Percentiles rank a stretch among this genome's conserved stretches.
phyloP scores from a whole-genome alignment of 2,797 vertebrate genomes.

The Rhabdophis nuchalis region DNA sequence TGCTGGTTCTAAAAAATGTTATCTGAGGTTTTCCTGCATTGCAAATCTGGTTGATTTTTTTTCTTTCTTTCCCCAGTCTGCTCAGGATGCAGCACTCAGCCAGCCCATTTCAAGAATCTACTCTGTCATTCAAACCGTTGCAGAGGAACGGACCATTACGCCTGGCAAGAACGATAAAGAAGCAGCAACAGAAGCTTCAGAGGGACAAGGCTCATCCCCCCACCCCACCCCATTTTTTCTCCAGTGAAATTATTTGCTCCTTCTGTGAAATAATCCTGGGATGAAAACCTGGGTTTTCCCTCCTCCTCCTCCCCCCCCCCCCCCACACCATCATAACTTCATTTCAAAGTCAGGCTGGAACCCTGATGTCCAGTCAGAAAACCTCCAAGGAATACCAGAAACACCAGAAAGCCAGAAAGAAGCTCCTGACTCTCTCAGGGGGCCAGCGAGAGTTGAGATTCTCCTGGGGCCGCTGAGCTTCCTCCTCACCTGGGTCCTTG shows the following conservation, averaged over 20 bases:
- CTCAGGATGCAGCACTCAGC: neutral
- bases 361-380: neutral
- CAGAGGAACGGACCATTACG: neutral
- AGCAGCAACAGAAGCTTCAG: neutral
- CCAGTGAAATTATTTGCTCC: neutral
- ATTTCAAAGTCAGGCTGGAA: neutral
- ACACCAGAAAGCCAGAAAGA: neutral
- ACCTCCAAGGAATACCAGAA: no score
- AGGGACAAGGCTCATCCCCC: neutral
- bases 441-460: neutral
- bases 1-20: neutral
- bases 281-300: neutral
- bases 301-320: neutral
- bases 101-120: neutral
- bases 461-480: rapidly evolving
- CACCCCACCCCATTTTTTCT: neutral
- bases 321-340: neutral
- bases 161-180: neutral
- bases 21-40: neutral
- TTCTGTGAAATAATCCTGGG: neutral
- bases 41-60: neutral
- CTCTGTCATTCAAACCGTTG: neutral
- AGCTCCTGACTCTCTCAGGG: neutral
- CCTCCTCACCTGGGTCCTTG: slow-evolving; percentile 27
- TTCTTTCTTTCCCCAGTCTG: neutral